Conservation (phyloP, 2,113 vertebrate species). For the Ptilorrhoa leucosticta region DNA sequence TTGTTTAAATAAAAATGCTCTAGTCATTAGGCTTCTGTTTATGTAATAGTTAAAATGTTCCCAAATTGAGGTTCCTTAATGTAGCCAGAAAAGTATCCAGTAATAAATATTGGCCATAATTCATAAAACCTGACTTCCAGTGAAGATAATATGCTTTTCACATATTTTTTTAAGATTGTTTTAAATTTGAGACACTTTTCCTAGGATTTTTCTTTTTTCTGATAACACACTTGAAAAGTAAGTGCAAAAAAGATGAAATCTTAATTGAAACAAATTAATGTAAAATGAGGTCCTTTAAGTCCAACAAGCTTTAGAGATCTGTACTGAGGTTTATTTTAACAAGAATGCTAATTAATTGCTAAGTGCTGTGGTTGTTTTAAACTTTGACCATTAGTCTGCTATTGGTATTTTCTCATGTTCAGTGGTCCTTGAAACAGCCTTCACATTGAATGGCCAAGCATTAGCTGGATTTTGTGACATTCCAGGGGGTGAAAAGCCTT, state of each 20-base stretch:
- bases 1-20: not conserved
- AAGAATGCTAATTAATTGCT: not conserved
- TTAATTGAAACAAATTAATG: not conserved
- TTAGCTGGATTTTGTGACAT: not conserved
- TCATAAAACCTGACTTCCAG: not conserved
- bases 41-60: not conserved
- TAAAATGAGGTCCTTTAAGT: not conserved
- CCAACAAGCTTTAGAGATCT: not conserved
- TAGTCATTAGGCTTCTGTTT: not conserved
- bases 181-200: not conserved
- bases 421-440: not conserved
- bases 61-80: not conserved
- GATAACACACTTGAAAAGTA: not conserved
- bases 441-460: not conserved
- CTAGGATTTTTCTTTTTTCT: not conserved
- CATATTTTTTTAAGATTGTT: not conserved
- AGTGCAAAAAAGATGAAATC: not conserved
- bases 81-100: not conserved
- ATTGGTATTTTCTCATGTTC: not conserved
- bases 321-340: not conserved
- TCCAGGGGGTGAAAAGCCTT: not conserved
- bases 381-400: not conserved
- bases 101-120: not conserved
- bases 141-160: not conserved
- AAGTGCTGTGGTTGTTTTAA: not conserved